Evolutionary conservation across 2,797 vertebrate species (phyloP).

Genomic region (Sebastes miniatus): DNA sequence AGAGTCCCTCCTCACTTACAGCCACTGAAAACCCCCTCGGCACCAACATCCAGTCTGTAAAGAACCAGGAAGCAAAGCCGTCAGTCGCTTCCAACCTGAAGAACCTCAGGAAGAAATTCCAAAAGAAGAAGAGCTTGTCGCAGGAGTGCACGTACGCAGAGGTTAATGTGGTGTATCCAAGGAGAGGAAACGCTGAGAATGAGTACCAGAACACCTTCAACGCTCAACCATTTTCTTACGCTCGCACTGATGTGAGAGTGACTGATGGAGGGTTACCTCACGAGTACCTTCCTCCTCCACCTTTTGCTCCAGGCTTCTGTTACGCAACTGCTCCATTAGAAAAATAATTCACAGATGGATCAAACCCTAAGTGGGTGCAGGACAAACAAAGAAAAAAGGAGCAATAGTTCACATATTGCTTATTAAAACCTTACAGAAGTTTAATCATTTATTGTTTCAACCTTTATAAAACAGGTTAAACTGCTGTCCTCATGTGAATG

Average conservation of each 20-base stretch:
- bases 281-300: constrained; percentile 79
- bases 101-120: constrained; percentile 73
- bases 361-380: not conserved
- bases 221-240: not conserved
- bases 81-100: constrained; percentile 54
- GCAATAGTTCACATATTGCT: not conserved
- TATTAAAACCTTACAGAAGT: not conserved
- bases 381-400: not conserved
- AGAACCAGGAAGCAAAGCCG: constrained; percentile 39
- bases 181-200: constrained; percentile 10
- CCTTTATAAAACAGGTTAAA: not conserved
- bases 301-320: constrained; percentile 81
- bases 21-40: not conserved
- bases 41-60: constrained; percentile 6
- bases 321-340: not conserved
- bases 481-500: not conserved
- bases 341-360: not conserved
- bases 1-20: not conserved
- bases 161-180: not conserved
- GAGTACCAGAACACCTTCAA: constrained; percentile 36
- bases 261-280: constrained; percentile 39
- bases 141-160: constrained; percentile 50
- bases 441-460: not conserved
- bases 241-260: not conserved
- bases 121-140: constrained; percentile 45